These are phyloP conservation scores for Cryptoblepharus egeriae DNA, from an alignment of 2,797 vertebrate genomes.

Conservation along the genomic window DNA sequence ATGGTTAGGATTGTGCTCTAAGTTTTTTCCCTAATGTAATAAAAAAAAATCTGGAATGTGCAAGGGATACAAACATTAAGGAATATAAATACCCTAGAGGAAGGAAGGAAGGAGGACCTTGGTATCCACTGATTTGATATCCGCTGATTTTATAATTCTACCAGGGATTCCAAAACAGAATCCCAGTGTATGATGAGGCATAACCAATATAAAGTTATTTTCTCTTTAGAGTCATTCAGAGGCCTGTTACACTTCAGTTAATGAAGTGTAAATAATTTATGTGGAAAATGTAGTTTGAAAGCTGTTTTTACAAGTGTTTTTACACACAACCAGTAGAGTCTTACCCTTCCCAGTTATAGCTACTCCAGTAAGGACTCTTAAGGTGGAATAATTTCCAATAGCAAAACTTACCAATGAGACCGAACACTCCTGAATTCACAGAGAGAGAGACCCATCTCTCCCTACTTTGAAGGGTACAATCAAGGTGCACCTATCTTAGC, in stretches of 20 bases:
- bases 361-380: neutral
- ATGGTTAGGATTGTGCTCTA: no score
- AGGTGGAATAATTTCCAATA: neutral
- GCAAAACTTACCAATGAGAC: neutral
- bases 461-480: neutral
- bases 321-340: no score
- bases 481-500: neutral
- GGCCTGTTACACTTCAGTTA: neutral
- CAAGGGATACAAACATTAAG: neutral
- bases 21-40: no score
- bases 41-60: neutral
- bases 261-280: neutral
- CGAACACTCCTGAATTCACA: accelerated
- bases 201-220: neutral
- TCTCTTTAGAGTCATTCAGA: neutral
- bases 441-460: neutral
- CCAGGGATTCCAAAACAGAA: no score
- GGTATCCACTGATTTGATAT: no score
- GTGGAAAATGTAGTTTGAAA: neutral
- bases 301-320: neutral
- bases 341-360: neutral
- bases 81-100: neutral
- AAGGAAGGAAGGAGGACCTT: no score
- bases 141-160: no score
- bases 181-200: no score